Evolutionary conservation across 1,140 invertebrate genomes (phyloP).

Genomic region (Zaprionus ghesquierei): DNA sequence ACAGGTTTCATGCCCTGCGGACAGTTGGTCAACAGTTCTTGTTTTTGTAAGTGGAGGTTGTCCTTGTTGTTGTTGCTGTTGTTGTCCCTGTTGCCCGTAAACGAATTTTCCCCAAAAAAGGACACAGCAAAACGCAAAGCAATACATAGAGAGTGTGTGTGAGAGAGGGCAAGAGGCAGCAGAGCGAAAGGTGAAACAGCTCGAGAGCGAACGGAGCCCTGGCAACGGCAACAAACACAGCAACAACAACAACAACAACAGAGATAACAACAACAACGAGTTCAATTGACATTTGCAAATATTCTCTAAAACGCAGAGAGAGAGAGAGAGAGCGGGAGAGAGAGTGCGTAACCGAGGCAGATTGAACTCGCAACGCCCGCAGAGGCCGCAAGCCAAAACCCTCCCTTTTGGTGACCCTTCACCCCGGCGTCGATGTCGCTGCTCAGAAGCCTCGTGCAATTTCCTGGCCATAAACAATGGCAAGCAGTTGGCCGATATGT

Average conservation of each 20-base stretch:
- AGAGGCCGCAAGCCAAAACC: not conserved
- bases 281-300: slow-evolving; percentile 2
- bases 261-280: not conserved
- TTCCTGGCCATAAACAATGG: slow-evolving; percentile 43
- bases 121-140: not conserved
- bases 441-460: not conserved
- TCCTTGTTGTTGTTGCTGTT: not conserved
- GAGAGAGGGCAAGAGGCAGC: not conserved
- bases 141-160: not conserved
- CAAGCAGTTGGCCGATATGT: slow-evolving; percentile 41
- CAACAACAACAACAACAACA: not conserved
- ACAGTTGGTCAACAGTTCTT: not conserved
- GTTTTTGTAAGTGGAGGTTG: not conserved
- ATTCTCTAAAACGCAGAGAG: not conserved
- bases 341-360: not conserved
- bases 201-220: not conserved
- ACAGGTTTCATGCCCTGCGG: not conserved
- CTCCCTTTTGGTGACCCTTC: not conserved
- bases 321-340: not conserved
- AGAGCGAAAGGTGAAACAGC: not conserved
- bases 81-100: not conserved
- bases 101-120: not conserved
- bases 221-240: not conserved
- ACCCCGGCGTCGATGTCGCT: not conserved
- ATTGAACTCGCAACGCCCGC: not conserved